phyloP scores from a whole-genome alignment of 2,113 vertebrate species.

The Acanthisitta chloris region DNA sequence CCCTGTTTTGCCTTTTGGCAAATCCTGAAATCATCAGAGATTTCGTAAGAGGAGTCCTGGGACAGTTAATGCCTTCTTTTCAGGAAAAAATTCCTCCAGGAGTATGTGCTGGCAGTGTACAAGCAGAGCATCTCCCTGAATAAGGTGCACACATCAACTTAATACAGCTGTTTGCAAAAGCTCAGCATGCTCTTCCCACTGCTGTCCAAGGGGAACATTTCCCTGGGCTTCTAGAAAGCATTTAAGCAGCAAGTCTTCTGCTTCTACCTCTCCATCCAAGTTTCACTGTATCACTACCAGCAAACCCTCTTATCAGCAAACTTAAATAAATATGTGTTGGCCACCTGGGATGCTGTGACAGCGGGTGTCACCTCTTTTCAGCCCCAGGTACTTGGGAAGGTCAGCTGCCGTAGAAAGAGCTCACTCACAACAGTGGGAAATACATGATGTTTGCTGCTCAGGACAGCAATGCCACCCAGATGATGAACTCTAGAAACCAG shows the following conservation, averaged over 20 bases:
- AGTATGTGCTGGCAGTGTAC: background rate
- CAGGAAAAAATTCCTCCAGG: background rate
- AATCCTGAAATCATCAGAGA: conserved; percentile 23
- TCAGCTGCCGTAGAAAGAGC: background rate
- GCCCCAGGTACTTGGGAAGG: background rate
- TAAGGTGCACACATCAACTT: background rate
- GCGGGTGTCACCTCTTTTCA: background rate
- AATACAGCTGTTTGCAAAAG: background rate
- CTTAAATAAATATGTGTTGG: background rate
- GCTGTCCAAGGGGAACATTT: background rate
- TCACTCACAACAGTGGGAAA: background rate
- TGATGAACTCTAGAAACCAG: background rate
- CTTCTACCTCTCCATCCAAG: background rate
- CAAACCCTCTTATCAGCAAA: background rate
- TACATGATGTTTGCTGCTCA: background rate
- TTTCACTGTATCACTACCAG: background rate
- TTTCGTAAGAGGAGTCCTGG: background rate
- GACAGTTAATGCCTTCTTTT: background rate
- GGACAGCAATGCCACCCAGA: background rate
- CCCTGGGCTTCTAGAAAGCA: background rate
- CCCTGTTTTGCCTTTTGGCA: conserved; percentile 20
- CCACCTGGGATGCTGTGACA: background rate
- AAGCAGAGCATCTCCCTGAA: background rate
- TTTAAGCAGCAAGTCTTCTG: background rate
- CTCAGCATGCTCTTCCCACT: background rate